Base-by-base conservation (phyloP, 2,113 vertebrate genomes). In the Saccopteryx leptura region DNA sequence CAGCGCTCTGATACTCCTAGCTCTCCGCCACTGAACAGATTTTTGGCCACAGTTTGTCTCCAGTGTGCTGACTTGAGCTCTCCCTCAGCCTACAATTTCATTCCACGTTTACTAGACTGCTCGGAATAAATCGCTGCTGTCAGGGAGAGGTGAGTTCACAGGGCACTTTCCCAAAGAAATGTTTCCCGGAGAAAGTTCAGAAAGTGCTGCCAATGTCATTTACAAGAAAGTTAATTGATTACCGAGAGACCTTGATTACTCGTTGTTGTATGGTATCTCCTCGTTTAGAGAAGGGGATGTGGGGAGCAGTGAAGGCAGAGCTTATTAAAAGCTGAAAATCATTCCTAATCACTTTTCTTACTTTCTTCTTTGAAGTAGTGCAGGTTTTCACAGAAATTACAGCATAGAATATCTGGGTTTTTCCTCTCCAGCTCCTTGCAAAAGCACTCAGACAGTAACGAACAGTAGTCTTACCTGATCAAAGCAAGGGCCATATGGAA, bases 171-270 rank as follows among this genome's bases (percentile, higher is more conserved):
- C 91, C 92, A 88, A 95, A 95, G 74, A 74, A 95, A 95, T 33
- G 33, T 96, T 98, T 92, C 96, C 81, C 95, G 96, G 75, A 95
- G 95, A 91, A 91, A 98, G 93, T 95, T 97, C 91, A 97, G 65
- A 50, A 97, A 97, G 89, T 88, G 66, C 69, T n/a, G 12, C 82
- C 76, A 76, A 90, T 66, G 95, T 96, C 54, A 96, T 96, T 97
- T 94, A 94, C 23, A 96, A 81, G 97, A 97, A 96, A 87, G 91
- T 97, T 97, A 96, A 98, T 94, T 97, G 96, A 98, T 97, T 92
- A 97, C 33, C 46, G 65, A 90, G 94, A 96, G 80, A 97, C 68
- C 61, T 91, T 33, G 79, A 88, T 81, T 95, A 71, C 74, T 92
- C 69, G 48, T 66, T 95, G 61, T 50, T 91, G 87, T 81, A 12